phyloP scores from a whole-genome alignment of 2,888 invertebrate genomes.

The Melipona bicolor region DNA sequence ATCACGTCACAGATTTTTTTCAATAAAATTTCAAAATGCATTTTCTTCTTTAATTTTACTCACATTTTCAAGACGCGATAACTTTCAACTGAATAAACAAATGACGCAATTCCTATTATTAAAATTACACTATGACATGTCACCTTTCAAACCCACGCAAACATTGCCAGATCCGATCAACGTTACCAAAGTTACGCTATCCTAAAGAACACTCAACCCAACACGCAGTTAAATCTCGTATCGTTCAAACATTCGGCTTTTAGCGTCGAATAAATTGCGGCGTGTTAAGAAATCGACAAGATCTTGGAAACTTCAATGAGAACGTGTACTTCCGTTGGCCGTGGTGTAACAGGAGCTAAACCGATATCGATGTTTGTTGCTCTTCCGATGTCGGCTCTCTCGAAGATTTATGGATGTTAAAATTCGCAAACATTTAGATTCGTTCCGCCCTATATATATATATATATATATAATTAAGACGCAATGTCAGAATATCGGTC shows the following conservation, averaged over 20 bases:
- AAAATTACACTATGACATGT: no score
- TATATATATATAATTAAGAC: neutral
- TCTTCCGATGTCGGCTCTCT: neutral
- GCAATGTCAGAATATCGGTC: neutral
- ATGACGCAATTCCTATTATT: no score
- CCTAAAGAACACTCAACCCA: no score
- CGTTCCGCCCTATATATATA: neutral
- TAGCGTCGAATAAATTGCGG: neutral
- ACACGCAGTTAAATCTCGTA: neutral
- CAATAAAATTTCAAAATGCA: no score
- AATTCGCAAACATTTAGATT: conserved; percentile 24
- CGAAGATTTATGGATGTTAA: neutral
- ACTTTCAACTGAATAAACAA: no score
- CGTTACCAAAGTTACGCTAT: no score
- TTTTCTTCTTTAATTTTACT: no score
- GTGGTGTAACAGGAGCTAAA: conserved; percentile 1
- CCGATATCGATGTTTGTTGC: conserved; percentile 23
- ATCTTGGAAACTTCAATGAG: neutral
- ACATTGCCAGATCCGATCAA: no score
- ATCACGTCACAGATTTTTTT: no score
- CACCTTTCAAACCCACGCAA: no score
- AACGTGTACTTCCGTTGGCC: neutral
- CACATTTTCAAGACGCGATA: no score
- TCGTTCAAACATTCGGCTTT: neutral
- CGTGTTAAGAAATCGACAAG: neutral